Evolutionary conservation across 2,797 vertebrate species (phyloP).

Genomic region (Anas bernieri): DNA sequence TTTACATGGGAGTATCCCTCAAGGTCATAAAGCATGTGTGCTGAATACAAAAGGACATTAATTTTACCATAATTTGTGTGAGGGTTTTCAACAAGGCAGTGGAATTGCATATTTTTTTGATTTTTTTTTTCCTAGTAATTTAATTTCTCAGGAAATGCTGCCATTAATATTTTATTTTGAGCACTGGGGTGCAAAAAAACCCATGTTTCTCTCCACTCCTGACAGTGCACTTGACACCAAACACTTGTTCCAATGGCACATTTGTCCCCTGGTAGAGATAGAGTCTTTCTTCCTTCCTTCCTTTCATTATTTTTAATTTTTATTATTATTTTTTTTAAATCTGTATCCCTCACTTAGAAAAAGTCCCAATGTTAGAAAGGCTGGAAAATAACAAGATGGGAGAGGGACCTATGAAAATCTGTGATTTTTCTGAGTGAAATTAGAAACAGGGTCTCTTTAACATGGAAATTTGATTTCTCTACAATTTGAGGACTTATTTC

Average conservation of each 20-base stretch:
- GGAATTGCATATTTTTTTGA: constrained; percentile 6
- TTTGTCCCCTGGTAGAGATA: constrained; percentile 26
- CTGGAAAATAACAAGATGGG: not conserved
- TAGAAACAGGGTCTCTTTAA: constrained; percentile 49
- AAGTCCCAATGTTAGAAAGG: constrained; percentile 16
- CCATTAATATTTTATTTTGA: constrained; percentile 69
- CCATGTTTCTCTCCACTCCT: constrained; percentile 28
- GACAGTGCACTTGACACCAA: not conserved
- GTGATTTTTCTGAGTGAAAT: constrained; percentile 51
- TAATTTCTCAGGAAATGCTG: constrained; percentile 57
- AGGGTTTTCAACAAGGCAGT: constrained; percentile 8
- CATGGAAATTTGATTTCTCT: constrained; percentile 55
- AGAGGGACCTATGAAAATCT: not conserved
- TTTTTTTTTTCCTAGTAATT: constrained; percentile 38
- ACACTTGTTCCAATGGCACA: constrained; percentile 12
- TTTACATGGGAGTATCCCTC: not conserved
- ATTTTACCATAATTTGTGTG: constrained; percentile 51
- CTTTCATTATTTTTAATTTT: no score
- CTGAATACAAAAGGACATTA: constrained; percentile 26
- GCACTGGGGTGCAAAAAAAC: constrained; percentile 2
- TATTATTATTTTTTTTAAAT: not conserved
- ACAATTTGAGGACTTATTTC: constrained; percentile 49
- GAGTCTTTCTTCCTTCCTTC: not conserved
- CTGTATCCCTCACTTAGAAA: not conserved
- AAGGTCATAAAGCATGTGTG: constrained; percentile 40